Conservation (phyloP, 2,113 vertebrate genomes). For the Lonchura striata region DNA sequence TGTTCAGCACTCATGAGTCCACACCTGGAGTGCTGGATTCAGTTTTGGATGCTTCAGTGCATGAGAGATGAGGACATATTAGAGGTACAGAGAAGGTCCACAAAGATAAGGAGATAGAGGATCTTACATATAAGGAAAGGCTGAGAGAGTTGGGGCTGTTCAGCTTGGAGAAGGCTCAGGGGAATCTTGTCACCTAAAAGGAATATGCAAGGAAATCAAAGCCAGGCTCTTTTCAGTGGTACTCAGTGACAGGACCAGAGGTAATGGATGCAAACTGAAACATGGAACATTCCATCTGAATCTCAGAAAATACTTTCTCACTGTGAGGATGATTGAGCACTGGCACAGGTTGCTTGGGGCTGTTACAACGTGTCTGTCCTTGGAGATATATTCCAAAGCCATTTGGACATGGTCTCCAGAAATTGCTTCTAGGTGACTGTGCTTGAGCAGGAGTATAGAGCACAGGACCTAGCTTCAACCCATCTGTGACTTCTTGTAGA, state of each 20-base stretch:
- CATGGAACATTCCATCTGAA: accelerated
- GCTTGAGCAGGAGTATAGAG: not conserved
- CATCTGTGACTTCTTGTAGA: not conserved
- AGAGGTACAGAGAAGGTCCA: not conserved
- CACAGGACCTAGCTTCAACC: not conserved
- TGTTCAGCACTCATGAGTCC: not conserved
- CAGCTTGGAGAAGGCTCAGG: not conserved
- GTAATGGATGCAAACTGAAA: not conserved
- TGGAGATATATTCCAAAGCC: not conserved
- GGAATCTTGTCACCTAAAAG: not conserved
- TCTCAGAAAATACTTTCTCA: not conserved
- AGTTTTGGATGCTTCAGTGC: not conserved
- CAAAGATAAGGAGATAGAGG: not conserved
- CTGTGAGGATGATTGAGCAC: not conserved
- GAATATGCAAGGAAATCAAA: not conserved
- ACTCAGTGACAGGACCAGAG: not conserved
- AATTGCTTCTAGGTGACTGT: not conserved
- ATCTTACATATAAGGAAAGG: not conserved
- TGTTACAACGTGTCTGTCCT: not conserved
- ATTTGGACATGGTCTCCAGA: accelerated
- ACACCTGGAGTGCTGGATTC: accelerated
- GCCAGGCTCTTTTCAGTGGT: not conserved
- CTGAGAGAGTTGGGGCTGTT: not conserved
- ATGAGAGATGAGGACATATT: not conserved
- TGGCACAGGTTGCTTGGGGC: accelerated